Evolutionary conservation across 1,140 invertebrate genomes (phyloP).

Genomic region (Trachymyrmex septentrionalis): DNA sequence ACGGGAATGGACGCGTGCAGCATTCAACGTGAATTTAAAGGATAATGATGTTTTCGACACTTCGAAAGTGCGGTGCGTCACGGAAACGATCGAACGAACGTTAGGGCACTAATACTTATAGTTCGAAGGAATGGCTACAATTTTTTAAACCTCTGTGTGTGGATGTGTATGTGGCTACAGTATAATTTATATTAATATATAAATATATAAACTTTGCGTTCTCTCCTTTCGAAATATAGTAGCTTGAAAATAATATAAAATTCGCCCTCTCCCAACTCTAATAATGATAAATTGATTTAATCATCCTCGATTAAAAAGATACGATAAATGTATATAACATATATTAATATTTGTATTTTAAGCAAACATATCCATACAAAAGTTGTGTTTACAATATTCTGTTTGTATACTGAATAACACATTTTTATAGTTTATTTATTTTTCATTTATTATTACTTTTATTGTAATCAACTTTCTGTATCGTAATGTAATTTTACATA

Average conservation of each 20-base stretch:
- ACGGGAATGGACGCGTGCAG: constrained; percentile 1
- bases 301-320: neutral
- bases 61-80: neutral
- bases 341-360: no score
- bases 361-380: no score
- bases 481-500: no score
- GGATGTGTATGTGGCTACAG: no score
- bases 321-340: no score
- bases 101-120: neutral
- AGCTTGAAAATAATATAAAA: neutral
- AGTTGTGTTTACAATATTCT: no score
- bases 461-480: no score
- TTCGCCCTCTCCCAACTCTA: neutral
- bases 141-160: no score
- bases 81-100: neutral
- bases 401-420: no score
- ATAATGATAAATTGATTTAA: constrained; percentile 11
- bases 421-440: no score
- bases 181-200: neutral
- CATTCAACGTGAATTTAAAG: constrained; percentile 20
- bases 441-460: no score
- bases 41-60: neutral
- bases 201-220: neutral
- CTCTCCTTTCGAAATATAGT: neutral
- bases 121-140: neutral